Evolutionary conservation across 2,113 vertebrate species (phyloP).

Genomic region (Todiramphus saurophagus): DNA sequence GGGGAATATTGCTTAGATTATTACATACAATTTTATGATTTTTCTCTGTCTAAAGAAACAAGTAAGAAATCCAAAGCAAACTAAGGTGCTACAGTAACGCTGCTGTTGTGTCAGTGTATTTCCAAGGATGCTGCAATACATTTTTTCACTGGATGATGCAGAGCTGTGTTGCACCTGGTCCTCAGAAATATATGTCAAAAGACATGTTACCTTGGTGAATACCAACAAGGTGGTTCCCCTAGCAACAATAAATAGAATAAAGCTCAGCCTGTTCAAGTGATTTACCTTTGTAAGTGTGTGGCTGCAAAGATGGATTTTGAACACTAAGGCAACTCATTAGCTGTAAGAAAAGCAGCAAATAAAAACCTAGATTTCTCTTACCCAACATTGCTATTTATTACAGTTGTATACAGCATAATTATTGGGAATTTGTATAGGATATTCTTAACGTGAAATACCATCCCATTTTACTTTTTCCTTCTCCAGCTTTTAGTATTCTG

Average conservation of each 20-base stretch:
- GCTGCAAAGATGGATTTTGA: constrained; percentile 11
- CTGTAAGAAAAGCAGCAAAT: background rate
- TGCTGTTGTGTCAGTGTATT: background rate
- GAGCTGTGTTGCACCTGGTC: background rate
- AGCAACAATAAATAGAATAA: constrained; percentile 46
- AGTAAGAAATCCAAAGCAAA: background rate
- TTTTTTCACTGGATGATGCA: background rate
- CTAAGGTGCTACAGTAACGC: background rate
- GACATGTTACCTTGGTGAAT: background rate
- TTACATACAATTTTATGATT: background rate
- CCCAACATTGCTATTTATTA: background rate
- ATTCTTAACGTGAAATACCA: background rate
- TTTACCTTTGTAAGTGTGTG: background rate
- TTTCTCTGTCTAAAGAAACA: background rate
- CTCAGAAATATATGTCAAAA: constrained; percentile 1
- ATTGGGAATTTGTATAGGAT: background rate
- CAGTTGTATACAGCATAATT: background rate
- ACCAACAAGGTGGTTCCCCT: constrained; percentile 30
- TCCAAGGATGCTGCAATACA: background rate
- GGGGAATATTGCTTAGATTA: background rate
- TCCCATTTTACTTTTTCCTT: background rate
- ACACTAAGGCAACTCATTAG: background rate
- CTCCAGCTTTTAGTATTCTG: background rate
- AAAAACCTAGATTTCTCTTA: background rate
- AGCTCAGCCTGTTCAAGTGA: constrained; percentile 23